These are phyloP conservation scores for Euzophera pinguis DNA, from an alignment of 2,888 invertebrate species.

Conservation along the genomic window DNA sequence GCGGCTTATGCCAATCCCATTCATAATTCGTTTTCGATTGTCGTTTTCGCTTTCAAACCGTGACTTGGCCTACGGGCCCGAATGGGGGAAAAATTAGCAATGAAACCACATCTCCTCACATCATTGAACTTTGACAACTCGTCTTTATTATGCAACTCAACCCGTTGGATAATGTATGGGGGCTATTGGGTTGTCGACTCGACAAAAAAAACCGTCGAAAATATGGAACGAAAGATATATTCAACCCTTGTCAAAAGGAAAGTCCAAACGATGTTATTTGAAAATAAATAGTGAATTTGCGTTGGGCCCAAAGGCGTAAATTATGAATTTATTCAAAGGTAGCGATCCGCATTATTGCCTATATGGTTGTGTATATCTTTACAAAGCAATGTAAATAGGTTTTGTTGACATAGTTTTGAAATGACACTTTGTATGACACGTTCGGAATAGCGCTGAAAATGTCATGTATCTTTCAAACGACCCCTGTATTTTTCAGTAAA, in stretches of 20 bases:
- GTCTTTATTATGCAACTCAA: conserved; percentile 38
- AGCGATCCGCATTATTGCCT: conserved; percentile 5
- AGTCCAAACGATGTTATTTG: conserved; percentile 34
- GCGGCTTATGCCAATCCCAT: no score
- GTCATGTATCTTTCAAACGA: no score
- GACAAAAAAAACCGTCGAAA: conserved; percentile 49
- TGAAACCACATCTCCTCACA: not conserved
- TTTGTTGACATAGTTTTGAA: no score
- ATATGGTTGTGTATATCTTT: conserved; percentile 1
- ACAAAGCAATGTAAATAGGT: no score
- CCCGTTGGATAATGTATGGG: conserved; percentile 48
- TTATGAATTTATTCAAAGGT: conserved; percentile 12
- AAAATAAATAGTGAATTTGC: conserved; percentile 21
- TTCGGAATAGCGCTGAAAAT: no score
- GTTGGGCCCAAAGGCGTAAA: conserved; percentile 8
- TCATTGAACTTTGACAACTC: conserved; percentile 25
- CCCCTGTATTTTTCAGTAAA: no score
- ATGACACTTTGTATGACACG: no score
- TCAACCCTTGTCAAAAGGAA: conserved; percentile 53
- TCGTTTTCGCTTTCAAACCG: no score
- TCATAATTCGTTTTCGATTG: no score
- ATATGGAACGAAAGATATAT: conserved; percentile 56
- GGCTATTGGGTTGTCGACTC: conserved; percentile 43
- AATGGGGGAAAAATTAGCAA: not conserved
- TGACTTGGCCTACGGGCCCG: no score